Evolutionary conservation across 1,140 invertebrate genomes (phyloP).

Genomic region (Aradophagus sp.): DNA sequence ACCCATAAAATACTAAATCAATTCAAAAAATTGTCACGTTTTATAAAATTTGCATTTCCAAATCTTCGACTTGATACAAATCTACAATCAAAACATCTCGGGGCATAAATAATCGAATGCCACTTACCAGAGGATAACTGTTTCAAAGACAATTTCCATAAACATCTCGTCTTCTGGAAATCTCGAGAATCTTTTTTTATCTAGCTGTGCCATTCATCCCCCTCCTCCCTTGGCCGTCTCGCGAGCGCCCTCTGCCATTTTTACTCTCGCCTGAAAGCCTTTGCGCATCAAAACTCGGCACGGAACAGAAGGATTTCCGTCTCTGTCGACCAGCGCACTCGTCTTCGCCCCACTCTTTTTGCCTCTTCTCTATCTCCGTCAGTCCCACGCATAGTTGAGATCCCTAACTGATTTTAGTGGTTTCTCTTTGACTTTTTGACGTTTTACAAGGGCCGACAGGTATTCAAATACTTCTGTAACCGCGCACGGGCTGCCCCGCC

Average conservation of each 20-base stretch:
- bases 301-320: conserved; percentile 41
- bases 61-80: conserved; percentile 27
- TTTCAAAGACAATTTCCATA: conserved; percentile 65
- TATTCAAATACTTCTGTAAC: conserved; percentile 74
- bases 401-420: conserved; percentile 76
- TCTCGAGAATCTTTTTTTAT: conserved; percentile 22
- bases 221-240: neutral
- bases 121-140: conserved; percentile 53
- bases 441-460: conserved; percentile 73
- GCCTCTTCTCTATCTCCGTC: conserved; percentile 41
- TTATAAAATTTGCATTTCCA: conserved; percentile 38
- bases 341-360: conserved; percentile 33
- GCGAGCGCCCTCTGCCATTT: conserved; percentile 34
- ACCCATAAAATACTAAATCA: conserved; percentile 36
- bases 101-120: conserved; percentile 45
- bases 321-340: conserved; percentile 40
- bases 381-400: conserved; percentile 71
- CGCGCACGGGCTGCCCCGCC: conserved; percentile 63
- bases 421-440: conserved; percentile 76
- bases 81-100: conserved; percentile 38
- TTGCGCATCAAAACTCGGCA: conserved; percentile 30
- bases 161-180: conserved; percentile 60
- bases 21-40: conserved; percentile 51
- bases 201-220: conserved; percentile 23
- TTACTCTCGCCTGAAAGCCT: conserved; percentile 34